A percentile compares a stretch with the other conserved stretches of the same genome.
Conservation (phyloP, 1,140 invertebrate genomes). For the Lepidurus couesii region DNA sequence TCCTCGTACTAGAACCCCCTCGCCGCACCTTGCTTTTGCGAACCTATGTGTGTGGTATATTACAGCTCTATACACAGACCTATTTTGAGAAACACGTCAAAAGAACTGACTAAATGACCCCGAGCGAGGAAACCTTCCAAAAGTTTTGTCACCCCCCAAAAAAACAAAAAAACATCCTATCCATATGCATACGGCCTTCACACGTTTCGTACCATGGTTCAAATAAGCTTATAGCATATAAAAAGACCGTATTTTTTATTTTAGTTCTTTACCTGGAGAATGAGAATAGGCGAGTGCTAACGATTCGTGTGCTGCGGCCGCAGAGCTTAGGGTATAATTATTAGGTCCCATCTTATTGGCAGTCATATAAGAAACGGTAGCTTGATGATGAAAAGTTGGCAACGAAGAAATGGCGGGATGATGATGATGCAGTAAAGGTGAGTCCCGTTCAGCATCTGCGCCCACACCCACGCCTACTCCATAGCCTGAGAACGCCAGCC, state of each 20-base stretch:
- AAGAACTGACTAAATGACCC: neutral
- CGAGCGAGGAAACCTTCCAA: neutral
- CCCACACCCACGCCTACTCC: neutral
- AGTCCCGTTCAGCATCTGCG: slow-evolving; percentile 2
- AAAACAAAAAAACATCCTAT: neutral
- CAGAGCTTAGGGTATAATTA: neutral
- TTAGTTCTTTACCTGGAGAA: neutral
- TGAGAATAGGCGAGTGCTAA: neutral
- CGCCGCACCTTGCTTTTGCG: neutral
- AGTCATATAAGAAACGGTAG: neutral
- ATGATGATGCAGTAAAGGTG: slow-evolving; percentile 18
- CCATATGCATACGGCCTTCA: neutral
- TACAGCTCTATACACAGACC: neutral
- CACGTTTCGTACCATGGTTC: neutral
- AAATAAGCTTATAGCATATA: neutral
- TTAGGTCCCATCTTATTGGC: neutral
- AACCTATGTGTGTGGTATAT: neutral
- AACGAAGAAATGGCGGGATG: neutral
- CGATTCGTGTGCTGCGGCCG: neutral
- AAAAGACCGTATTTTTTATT: neutral
- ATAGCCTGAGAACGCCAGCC: slow-evolving; percentile 8
- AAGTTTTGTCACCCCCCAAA: neutral
- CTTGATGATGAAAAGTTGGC: neutral
- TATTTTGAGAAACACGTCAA: neutral
- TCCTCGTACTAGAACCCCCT: neutral